Base-by-base conservation (phyloP, 37 sponge, comb jelly and placozoan species). In the Amphimedon queenslandica region DNA sequence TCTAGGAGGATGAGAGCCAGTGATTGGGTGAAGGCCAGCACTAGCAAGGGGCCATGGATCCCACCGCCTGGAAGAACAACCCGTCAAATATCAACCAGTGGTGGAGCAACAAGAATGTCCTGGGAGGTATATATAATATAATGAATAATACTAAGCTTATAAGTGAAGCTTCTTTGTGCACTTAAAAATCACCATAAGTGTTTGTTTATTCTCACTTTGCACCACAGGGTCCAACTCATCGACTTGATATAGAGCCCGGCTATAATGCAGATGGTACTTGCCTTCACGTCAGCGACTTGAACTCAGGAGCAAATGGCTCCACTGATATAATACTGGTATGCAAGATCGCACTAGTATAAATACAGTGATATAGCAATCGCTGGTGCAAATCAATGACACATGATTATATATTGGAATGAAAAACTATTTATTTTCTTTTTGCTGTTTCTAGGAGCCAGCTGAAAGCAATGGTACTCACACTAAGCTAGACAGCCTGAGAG, bases 191-290 rank as follows among this genome's bases (percentile, higher is more conserved):
- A n/a, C n/a, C n/a, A 29, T 10, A 21, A 8, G 10, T n/a, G 64
- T 61, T n/a, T 16, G 8, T n/a, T 16, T 23, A 5, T 4, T 36
- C 20, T 66, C 31, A 31, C 13, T 13, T 8, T 69, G 0, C 58
- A 35, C 41, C 39, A 33, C 37, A 92, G 93, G 85, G 93, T 66
- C 77, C 82, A 11, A 73, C 93, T 42, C 93, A 92, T 60, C 90
- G 89, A 13, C 74, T 92, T 67, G 90, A 92, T 69, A 88, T 92
- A 28, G 55, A 58, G 36, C 85, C 93, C n/a, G 68, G 37, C 30
- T 42, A 39, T 0, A 55, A 29, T 24, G 11, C 55, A 6, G 61
- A n/a, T n/a, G 73, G 64, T 43, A 87, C 89, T 3, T 77, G 76
- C 40, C 56, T 92, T 35, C 67, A 73, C 24, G 36, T 92, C 73